Base-by-base conservation (phyloP, 2,797 vertebrate species). In the Tokudaia tokunoshimensis region DNA sequence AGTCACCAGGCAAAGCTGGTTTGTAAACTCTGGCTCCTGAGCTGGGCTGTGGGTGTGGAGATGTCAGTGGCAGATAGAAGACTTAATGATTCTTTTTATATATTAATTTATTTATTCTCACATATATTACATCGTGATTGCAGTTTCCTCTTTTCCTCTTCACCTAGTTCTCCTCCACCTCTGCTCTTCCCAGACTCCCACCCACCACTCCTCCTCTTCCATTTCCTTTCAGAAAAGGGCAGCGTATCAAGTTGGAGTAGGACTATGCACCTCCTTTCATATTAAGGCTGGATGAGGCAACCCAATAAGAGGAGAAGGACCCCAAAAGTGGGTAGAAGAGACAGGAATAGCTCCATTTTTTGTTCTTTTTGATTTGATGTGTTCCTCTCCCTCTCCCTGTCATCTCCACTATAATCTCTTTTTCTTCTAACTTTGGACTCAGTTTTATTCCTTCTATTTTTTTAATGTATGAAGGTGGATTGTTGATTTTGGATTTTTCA, bases 401-500 rank as follows among this genome's bases (percentile, higher is more conserved):
- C n/a, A 37, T 72, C 70, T 72, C 70, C n/a, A 72, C n/a, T 19
- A 7, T 72, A 72, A 37, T 50, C 12, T 78, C 26, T 37, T 78
- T 31, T 47, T 9, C 4, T 81, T 88, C 34, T 94, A 57, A 37
- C 37, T 92, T 82, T 67, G 26, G 13, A 20, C 59, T 59, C 89
- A 67, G 26, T 89, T 50, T 52, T 44, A 41, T 79, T 67, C 75
- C 55, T 44, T n/a, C 29, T 70, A n/a, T 20, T 26, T 79, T 85
- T 76, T 57, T 90, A 61, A 74, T 17, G 13, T 89, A 55, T 81
- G 31, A 78, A 84, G 22, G n/a, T 92, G 83, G 52, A 15, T 52
- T 89, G 63, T 52, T 88, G 70, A 70, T 84, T 93, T 84, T 57
- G 82, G 24, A 67, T 82, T 65, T 83, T 89, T 75, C 55, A 59